Conservation (phyloP, 1,140 invertebrate species). For the Holcopasites calliopsidis region DNA sequence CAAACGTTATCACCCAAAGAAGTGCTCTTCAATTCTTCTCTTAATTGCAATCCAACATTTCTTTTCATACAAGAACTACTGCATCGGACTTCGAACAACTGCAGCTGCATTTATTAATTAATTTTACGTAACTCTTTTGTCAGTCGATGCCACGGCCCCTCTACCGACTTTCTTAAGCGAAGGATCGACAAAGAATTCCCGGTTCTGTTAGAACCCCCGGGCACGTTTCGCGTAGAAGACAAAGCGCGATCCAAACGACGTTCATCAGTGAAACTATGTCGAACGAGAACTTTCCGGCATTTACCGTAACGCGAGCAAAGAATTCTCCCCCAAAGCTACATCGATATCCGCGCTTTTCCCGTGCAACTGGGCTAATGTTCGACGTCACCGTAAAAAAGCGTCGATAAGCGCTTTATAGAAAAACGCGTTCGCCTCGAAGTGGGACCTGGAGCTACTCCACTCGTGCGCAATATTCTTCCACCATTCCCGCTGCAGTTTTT, state of each 20-base stretch:
- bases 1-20: too few relatives aligned
- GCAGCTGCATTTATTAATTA: too few relatives aligned
- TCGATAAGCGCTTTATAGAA: constrained; percentile 45
- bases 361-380: constrained; percentile 44
- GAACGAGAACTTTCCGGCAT: constrained; percentile 3
- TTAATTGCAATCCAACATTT: too few relatives aligned
- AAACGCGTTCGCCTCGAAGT: constrained; percentile 27
- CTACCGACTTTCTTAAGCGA: too few relatives aligned
- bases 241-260: not conserved
- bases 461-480: not conserved
- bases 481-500: not conserved
- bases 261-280: constrained; percentile 12
- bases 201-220: not conserved
- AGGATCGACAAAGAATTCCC: not conserved
- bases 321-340: constrained; percentile 24
- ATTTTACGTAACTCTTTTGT: too few relatives aligned
- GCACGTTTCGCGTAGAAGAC: not conserved
- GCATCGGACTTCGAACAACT: too few relatives aligned
- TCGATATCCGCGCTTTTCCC: constrained; percentile 31
- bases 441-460: constrained; percentile 11
- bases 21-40: too few relatives aligned
- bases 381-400: constrained; percentile 41
- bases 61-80: too few relatives aligned
- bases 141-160: not conserved
- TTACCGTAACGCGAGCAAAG: constrained; percentile 34